phyloP scores from a whole-genome alignment of 2,797 vertebrate genomes.

The Sebastes cheni region DNA sequence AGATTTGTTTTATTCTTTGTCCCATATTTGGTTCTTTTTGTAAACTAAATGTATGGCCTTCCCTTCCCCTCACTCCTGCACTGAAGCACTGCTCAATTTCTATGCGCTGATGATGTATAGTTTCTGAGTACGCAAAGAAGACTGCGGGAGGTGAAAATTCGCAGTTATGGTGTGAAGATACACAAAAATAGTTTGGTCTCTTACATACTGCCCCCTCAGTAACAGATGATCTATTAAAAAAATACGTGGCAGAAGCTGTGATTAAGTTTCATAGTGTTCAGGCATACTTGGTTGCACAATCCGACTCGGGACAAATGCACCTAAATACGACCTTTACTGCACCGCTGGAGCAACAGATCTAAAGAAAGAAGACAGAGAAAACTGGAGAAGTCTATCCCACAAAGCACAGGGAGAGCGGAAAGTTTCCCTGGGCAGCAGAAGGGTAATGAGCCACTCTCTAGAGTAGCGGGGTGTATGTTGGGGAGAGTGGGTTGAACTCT shows the following conservation, averaged over 20 bases:
- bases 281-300: not conserved
- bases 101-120: slow-evolving; percentile 23
- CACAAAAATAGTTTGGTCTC: slow-evolving; percentile 45
- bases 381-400: slow-evolving; percentile 36
- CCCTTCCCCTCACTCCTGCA: not conserved
- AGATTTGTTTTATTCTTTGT: too few species aligned
- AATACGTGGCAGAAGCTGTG: not conserved
- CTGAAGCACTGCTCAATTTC: not conserved
- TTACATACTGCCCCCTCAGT: slow-evolving; percentile 36
- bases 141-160: slow-evolving; percentile 52
- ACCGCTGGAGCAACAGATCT: not conserved
- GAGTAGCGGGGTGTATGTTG: not conserved
- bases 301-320: not conserved
- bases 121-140: slow-evolving; percentile 13
- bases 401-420: slow-evolving; percentile 50
- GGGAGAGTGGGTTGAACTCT: slow-evolving; percentile 20
- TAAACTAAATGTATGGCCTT: not conserved
- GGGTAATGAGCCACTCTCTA: slow-evolving; percentile 45
- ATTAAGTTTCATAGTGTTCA: not conserved
- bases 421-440: slow-evolving; percentile 36
- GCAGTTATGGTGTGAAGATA: slow-evolving; percentile 48
- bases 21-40: not conserved
- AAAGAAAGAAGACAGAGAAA: slow-evolving; percentile 4
- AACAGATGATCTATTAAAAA: slow-evolving; percentile 26
- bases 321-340: not conserved